Evolutionary conservation across 2,113 vertebrate genomes (phyloP).

Genomic region (Anhinga anhinga): DNA sequence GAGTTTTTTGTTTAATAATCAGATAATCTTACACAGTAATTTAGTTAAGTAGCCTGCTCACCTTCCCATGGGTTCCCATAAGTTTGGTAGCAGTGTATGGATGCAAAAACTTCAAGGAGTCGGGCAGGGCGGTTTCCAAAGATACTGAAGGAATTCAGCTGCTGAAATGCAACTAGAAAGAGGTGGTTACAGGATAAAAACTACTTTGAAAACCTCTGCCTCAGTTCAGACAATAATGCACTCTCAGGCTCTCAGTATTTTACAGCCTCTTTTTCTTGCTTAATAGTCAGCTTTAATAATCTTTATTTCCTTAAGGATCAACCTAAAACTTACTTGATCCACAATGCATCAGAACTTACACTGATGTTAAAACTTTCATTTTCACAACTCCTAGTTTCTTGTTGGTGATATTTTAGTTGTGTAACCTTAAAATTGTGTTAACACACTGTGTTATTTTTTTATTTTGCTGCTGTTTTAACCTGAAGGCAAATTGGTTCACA

Average conservation of each 20-base stretch:
- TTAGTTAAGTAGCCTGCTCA: not conserved
- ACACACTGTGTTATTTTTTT: not conserved
- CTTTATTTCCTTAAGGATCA: not conserved
- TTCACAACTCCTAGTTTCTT: not conserved
- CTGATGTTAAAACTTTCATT: not conserved
- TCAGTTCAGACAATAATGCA: not conserved
- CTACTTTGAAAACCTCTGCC: not conserved
- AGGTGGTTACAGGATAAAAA: not conserved
- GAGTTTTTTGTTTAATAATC: not conserved
- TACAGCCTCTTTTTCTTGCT: not conserved
- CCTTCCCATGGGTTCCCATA: not conserved
- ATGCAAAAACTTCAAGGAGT: not conserved
- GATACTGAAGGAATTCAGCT: not conserved
- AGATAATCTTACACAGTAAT: not conserved
- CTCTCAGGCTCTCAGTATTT: not conserved
- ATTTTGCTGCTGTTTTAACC: not conserved
- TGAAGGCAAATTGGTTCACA: not conserved
- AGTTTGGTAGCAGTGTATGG: rapidly evolving
- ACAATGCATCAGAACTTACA: not conserved
- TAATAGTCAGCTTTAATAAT: not conserved
- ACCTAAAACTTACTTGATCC: not conserved
- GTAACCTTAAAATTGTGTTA: not conserved
- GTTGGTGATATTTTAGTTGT: not conserved
- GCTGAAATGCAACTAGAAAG: not conserved
- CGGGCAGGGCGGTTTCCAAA: not conserved